These are phyloP conservation scores for Lottia scabra DNA, from an alignment of 2,888 invertebrate species.

Conservation along the genomic window DNA sequence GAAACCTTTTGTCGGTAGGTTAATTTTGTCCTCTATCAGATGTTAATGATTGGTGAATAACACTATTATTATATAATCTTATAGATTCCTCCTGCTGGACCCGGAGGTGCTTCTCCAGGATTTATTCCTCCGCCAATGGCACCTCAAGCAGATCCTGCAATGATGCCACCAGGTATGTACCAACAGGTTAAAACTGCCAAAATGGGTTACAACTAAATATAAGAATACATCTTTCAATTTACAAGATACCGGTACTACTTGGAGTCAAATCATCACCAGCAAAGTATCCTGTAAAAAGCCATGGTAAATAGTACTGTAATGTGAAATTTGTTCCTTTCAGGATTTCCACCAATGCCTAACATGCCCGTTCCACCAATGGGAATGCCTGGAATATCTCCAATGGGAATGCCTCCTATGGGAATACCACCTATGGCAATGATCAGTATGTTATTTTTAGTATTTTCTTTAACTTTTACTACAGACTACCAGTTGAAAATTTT, in stretches of 20 bases:
- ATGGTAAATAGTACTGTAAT: too few relatives aligned
- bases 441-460: neutral
- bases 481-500: too few relatives aligned
- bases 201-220: neutral
- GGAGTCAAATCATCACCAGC: too few relatives aligned
- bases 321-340: slow-evolving; percentile 15
- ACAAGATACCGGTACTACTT: neutral
- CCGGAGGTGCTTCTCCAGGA: slow-evolving; percentile 36
- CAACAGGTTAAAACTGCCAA: neutral
- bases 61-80: neutral
- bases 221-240: neutral
- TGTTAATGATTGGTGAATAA: neutral
- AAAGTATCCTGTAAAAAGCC: too few relatives aligned
- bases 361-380: slow-evolving; percentile 1
- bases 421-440: slow-evolving; percentile 26
- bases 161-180: slow-evolving; percentile 48
- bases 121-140: slow-evolving; percentile 43
- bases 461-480: neutral
- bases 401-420: slow-evolving; percentile 38
- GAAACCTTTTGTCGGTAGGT: too few relatives aligned
- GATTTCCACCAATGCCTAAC: slow-evolving; percentile 33
- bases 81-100: neutral
- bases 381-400: slow-evolving; percentile 36
- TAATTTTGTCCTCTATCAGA: too few relatives aligned
- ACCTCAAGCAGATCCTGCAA: slow-evolving; percentile 36